Base-by-base conservation (phyloP, 2,113 vertebrate genomes). In the Gambusia affinis region DNA sequence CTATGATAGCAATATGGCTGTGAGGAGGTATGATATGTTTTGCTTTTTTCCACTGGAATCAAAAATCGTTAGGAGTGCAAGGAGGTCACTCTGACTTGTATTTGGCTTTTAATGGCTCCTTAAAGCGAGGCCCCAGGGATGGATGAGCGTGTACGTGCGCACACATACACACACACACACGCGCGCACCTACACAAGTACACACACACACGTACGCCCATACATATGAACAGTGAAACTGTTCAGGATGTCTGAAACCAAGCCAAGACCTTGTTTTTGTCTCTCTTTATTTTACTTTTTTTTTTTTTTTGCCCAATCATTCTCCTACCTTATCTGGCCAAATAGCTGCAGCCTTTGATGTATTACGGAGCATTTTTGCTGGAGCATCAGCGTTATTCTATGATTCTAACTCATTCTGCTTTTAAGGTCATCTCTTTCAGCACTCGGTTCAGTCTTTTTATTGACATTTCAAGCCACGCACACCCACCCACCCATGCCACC, bases 31-130 rank as follows among this genome's bases (percentile, higher is more conserved):
- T 86, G 88, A 89, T 87, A 87, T 89, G 87, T 90, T 90, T 90
- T 85, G 73, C 84, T 90, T 92, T 87, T 90, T 86, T 81, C 84
- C 76, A 82, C 84, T 72, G 84, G 83, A 82, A 92, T 92, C 89
- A 92, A 92, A 92, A 92, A 93, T 92, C 90, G 76, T 92, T 93
- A 89, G 64, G 79, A 86, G 92, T 83, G 89, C 89, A 87, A 72
- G 74, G 72, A 92, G 92, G 92, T 92, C 92, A 91, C 84, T 73
- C 79, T 70, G 88, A 74, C 89, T 89, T 75, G 84, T 87, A 87
- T 91, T 87, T 88, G 82, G 85, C 90, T 89, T 91, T 91, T 92
- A 93, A 92, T 92, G 87, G 90, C 76, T 91, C 86, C 92, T 91
- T 92, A 89, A 89, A 92, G 88, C 81, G 24, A 82, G 69, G 78